phyloP scores from a whole-genome alignment of 2,113 vertebrate species.

The Chiloscyllium plagiosum region DNA sequence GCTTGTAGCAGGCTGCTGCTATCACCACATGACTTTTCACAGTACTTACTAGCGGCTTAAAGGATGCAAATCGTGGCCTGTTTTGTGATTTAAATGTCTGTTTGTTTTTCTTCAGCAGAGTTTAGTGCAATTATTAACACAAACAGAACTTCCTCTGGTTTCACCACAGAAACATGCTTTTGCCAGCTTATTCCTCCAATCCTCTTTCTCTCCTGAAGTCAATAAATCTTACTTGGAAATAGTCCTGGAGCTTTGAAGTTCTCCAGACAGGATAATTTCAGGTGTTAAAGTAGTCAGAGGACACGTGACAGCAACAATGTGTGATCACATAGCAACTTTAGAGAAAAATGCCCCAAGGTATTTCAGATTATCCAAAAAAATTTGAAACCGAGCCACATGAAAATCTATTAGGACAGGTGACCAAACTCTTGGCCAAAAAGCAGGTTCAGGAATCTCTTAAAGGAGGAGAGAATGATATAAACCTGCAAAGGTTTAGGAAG shows the following conservation, averaged over 20 bases:
- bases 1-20: background rate
- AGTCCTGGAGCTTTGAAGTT: background rate
- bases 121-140: background rate
- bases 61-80: background rate
- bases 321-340: background rate
- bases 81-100: constrained; percentile 20
- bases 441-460: background rate
- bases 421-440: background rate
- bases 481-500: background rate
- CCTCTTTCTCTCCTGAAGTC: background rate
- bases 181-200: background rate
- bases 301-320: background rate
- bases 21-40: background rate
- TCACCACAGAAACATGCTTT: background rate
- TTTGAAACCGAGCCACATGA: background rate
- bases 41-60: background rate
- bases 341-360: background rate
- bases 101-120: background rate
- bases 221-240: background rate
- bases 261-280: background rate
- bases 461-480: background rate
- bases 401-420: background rate
- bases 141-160: background rate
- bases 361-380: background rate
- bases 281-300: background rate